Base-by-base conservation (phyloP, 2,888 invertebrate genomes). In the Athetis lepigone region DNA sequence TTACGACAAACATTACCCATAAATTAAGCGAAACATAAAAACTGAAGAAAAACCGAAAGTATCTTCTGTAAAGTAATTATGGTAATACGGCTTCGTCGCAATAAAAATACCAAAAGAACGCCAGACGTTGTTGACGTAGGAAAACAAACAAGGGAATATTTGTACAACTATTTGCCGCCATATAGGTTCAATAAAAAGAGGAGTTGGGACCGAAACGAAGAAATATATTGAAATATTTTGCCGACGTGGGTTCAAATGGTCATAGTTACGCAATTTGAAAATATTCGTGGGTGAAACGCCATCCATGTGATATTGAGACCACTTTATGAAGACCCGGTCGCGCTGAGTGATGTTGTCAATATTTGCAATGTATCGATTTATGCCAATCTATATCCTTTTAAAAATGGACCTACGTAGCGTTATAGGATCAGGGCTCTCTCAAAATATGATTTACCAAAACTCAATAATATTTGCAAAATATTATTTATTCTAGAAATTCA, bases 191-290 rank as follows among this genome's bases (percentile, higher is more conserved):
- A 56, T 29, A 57, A 57, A 51, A 51, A 37, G 16, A n/a, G 2
- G 11, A 49, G 19, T 39, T 39, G n/a, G 42, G 37, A 39, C 11
- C 27, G 13, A 56, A 39, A 13, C 21, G 36, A 33, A 45, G 46
- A 47, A 33, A 33, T 52, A 37, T 55, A 60, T 65, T 65, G 52
- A 36, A 69, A 65, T 65, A 70, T 70, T 74, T 59, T 29, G 45
- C 5, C 27, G 16, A 52, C 5, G 46, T 37, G 43, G 58, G 33
- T 39, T 63, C 18, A 46, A 47, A 61, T 52, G 51, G 56, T 36
- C 57, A 61, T 40, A 42, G 57, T 39, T 51, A 58, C 52, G 63
- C 19, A 39, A 60, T 63, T 60, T 52, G 50, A 23, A 51, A 43
- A 64, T 56, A 40, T 52, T 25, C n/a, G n/a, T 4, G 23, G 46